These are phyloP conservation scores for Semotilus atromaculatus DNA, from an alignment of 2,797 vertebrate species.

Conservation along the genomic window DNA sequence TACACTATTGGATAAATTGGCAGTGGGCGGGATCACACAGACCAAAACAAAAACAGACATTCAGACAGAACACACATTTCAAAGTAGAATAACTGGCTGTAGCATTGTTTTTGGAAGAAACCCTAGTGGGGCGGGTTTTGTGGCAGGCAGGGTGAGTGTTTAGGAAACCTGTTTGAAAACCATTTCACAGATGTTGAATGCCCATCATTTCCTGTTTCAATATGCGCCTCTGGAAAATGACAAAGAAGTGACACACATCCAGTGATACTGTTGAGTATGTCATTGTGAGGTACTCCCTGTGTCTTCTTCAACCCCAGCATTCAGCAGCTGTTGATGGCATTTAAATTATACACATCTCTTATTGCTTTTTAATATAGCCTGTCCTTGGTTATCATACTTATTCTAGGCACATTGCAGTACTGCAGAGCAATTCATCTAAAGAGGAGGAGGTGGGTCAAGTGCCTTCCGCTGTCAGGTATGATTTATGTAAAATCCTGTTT, in stretches of 20 bases:
- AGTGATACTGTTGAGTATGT: background rate
- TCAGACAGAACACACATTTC: too few relatives aligned
- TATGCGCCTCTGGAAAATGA: background rate
- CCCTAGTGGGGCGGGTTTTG: background rate
- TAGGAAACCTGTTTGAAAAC: constrained; percentile 21
- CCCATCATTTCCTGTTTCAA: background rate
- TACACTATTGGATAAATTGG: too few relatives aligned
- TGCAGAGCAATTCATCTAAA: constrained; percentile 48
- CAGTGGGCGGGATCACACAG: too few relatives aligned
- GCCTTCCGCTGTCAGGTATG: constrained; percentile 32
- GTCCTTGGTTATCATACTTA: constrained; percentile 33
- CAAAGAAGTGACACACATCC: background rate
- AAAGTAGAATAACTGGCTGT: too few relatives aligned
- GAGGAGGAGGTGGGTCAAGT: constrained; percentile 42
- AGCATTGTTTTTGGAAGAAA: too few relatives aligned
- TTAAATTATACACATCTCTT: constrained; percentile 34
- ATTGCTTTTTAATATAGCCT: constrained; percentile 45
- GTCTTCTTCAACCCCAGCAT: background rate
- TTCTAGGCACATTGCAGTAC: constrained; percentile 40
- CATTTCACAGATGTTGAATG: constrained; percentile 13
- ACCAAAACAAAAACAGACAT: too few relatives aligned
- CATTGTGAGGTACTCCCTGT: background rate
- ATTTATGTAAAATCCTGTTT: constrained; percentile 52
- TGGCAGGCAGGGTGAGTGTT: background rate
- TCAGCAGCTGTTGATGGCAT: constrained; percentile 36